Conservation (phyloP, 2,888 invertebrate genomes). For the Teleiodes luculella region DNA sequence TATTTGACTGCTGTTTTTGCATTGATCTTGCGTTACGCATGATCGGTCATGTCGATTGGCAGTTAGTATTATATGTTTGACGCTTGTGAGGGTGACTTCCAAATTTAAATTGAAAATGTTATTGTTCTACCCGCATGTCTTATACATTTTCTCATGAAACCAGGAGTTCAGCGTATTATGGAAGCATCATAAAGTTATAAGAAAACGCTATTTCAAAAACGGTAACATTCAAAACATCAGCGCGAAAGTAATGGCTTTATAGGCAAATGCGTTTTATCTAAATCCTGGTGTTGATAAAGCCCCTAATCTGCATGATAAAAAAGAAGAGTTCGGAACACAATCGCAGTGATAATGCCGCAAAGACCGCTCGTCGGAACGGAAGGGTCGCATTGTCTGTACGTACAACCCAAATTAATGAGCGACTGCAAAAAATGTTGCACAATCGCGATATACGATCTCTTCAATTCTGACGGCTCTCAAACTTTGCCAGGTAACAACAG, state of each 20-base stretch:
- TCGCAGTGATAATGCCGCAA: conserved; percentile 65
- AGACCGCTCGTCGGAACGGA: conserved; percentile 50
- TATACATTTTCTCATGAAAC: background rate
- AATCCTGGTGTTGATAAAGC: conserved; percentile 59
- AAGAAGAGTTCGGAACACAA: conserved; percentile 66
- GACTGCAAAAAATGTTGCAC: conserved; percentile 69
- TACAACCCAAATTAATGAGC: conserved; percentile 74
- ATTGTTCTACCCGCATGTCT: conserved; percentile 29
- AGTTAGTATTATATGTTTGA: conserved; percentile 61
- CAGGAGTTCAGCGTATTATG: no score
- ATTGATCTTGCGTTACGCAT: conserved; percentile 68
- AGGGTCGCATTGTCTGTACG: conserved; percentile 72
- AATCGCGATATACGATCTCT: conserved; percentile 70
- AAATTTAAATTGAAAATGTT: conserved; percentile 25
- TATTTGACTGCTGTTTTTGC: conserved; percentile 75
- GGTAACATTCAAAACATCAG: background rate
- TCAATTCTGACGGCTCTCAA: conserved; percentile 52
- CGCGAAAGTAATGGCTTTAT: background rate
- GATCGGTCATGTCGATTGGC: conserved; percentile 74
- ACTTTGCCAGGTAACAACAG: conserved; percentile 28
- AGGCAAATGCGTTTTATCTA: conserved; percentile 38
- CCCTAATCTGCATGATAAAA: conserved; percentile 75
- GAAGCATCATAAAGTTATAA: no score
- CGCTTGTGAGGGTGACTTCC: conserved; percentile 36
- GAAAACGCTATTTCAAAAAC: background rate